Percentiles rank a stretch among this genome's conserved stretches.
phyloP scores from a whole-genome alignment of 2,113 vertebrate genomes.

The Alectura lathami region DNA sequence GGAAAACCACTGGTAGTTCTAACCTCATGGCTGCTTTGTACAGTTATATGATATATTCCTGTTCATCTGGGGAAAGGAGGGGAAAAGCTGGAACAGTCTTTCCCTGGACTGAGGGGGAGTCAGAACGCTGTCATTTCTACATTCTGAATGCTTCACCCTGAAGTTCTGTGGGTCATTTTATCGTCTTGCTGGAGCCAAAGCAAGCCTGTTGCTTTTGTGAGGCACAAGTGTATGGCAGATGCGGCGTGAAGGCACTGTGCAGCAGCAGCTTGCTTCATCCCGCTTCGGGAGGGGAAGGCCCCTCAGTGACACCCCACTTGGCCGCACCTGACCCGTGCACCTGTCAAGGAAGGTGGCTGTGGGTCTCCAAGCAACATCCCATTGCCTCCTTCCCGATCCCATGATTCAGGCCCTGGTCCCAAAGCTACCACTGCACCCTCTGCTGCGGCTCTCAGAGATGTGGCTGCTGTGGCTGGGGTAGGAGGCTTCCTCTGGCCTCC shows the following conservation, averaged over 20 bases:
- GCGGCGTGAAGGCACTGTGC: fast-evolving
- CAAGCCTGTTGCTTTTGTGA: background rate
- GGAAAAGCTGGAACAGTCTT: background rate
- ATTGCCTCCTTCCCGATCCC: background rate
- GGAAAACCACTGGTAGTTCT: background rate
- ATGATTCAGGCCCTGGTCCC: background rate
- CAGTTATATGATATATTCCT: background rate
- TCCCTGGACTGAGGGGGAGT: background rate
- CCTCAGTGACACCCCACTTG: background rate
- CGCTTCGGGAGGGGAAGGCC: background rate
- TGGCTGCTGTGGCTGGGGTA: background rate
- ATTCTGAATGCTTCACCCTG: background rate
- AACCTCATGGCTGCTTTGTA: background rate
- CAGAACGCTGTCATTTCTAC: background rate
- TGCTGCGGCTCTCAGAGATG: background rate
- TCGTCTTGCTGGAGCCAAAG: background rate
- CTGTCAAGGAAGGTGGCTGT: background rate
- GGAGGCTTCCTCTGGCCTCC: background rate
- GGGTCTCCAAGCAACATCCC: background rate
- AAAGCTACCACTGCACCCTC: fast-evolving
- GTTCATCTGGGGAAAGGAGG: background rate
- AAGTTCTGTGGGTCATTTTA: background rate
- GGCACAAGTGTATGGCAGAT: background rate
- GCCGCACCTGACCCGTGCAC: background rate
- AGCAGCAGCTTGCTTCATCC: background rate